Conservation (phyloP, 2,888 invertebrate genomes). For the Choristoneura rosaceana region DNA sequence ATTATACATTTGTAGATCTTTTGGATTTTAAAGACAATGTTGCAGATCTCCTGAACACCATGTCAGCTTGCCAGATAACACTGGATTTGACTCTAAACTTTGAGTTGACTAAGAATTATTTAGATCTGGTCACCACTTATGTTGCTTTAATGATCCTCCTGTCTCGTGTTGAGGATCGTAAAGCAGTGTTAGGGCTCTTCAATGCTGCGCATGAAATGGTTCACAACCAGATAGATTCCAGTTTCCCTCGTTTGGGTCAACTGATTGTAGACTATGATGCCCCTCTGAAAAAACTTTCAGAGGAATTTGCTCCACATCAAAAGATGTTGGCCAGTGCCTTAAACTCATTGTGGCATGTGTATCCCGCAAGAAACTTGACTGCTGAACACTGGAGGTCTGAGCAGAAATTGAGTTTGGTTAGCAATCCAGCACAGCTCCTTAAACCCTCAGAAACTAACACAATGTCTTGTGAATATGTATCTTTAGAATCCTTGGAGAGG, state of each 20-base stretch:
- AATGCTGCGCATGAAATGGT: conserved; percentile 99
- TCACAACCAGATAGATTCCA: conserved; percentile 94
- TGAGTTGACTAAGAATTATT: conserved; percentile 97
- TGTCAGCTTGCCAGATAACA: conserved; percentile 98
- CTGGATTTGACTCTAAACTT: conserved; percentile 98
- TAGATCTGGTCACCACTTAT: conserved; percentile 97
- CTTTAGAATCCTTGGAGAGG: conserved; percentile 97
- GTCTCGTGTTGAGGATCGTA: conserved; percentile 99
- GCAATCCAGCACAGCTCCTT: conserved; percentile 96
- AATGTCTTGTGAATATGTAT: conserved; percentile 99
- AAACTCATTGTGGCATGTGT: conserved; percentile 94
- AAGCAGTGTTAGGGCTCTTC: conserved; percentile 98
- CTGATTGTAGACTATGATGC: conserved; percentile 99
- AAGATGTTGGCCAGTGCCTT: conserved; percentile 94
- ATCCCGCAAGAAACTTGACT: conserved; percentile 94
- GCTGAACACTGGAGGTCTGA: conserved; percentile 98
- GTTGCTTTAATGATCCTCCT: conserved; percentile 98
- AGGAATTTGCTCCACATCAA: conserved; percentile 98
- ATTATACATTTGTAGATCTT: conserved; percentile 99
- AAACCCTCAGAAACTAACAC: conserved; percentile 98
- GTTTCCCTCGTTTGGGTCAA: conserved; percentile 98
- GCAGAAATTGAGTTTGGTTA: conserved; percentile 96
- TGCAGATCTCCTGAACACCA: conserved; percentile 95
- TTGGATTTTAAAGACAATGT: conserved; percentile 98
- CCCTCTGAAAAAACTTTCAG: conserved; percentile 97